phyloP scores from a whole-genome alignment of 1,140 invertebrate genomes.

The Nasonia vitripennis region DNA sequence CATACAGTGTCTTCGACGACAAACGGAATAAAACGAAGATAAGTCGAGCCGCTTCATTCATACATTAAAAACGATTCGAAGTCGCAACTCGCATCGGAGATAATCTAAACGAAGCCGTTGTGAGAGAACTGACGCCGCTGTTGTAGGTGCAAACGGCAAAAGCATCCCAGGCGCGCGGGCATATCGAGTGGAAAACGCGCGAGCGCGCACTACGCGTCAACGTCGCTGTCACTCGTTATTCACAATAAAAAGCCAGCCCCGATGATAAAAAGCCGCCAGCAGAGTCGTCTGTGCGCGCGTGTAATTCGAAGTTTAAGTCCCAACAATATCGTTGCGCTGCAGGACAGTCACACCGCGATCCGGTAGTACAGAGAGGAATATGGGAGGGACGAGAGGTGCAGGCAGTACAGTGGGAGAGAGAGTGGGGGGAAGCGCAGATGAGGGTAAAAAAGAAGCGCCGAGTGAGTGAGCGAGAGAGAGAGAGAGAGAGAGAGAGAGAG shows the following conservation, averaged over 20 bases:
- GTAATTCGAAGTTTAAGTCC: conserved; percentile 24
- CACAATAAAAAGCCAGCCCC: conserved; percentile 7
- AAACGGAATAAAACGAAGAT: no score
- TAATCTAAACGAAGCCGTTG: background rate
- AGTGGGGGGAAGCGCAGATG: background rate
- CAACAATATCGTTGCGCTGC: conserved; percentile 10
- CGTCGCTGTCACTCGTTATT: conserved; percentile 32
- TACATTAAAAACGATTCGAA: no score
- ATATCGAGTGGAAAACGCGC: background rate
- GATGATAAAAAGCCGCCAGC: background rate
- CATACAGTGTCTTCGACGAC: background rate
- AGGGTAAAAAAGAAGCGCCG: background rate
- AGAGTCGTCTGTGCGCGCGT: background rate
- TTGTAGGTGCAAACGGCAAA: background rate
- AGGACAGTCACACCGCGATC: background rate
- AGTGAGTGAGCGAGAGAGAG: conserved; percentile 10
- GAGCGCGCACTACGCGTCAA: conserved; percentile 12
- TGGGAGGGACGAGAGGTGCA: conserved; percentile 1
- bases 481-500: conserved; percentile 13
- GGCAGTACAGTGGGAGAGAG: background rate
- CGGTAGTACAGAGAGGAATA: background rate
- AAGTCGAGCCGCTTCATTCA: no score
- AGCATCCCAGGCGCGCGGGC: background rate
- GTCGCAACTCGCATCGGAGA: background rate
- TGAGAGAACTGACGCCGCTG: background rate